Evolutionary conservation across 2,888 invertebrate genomes (phyloP), one percentile per base, ranked within the genome.

Genomic region (Amphipyra berbera): DNA sequence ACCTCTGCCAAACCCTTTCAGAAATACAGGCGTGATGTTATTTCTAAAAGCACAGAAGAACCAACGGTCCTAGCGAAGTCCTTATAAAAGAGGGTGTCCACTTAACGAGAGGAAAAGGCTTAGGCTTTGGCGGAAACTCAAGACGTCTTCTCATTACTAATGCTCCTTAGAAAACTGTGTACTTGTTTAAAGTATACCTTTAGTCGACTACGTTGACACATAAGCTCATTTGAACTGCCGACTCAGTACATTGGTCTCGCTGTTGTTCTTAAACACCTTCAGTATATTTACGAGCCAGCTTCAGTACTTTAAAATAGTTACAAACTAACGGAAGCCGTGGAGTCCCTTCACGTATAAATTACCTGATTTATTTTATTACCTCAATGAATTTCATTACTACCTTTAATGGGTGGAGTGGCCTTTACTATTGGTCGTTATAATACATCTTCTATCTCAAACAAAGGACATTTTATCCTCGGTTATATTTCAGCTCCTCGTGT

Each of bases 351-450:
- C 59, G 15, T 57, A 68, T 57, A 74, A 60, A 58, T 73, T 57
- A 64, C 52, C 45, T 66, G 66, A 75, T 75, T 73, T 73, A 75
- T 73, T 75, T 70, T 73, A 75, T 58, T 70, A 70, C 61, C 58
- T n/a, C 57, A 46, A 62, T 70, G 65, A 73, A 70, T 73, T 70
- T 62, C 59, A 62, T 74, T 74, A 63, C 54, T 55, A 61, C 49
- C 56, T 65, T 50, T 61, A 60, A 66, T 57, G 59, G 71, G 44
- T 15, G 10, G 27, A 67, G 57, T 54, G 55, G 50, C 54, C 46
- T 58, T 61, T 50, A n/a, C 60, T 61, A 57, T 46, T 69, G 61
- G 61, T 47, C 58, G 64, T 60, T 63, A 56, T 63, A 63, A 62
- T 75, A 70, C 45, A 42, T 48, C 50, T 56, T 15, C 46, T 60